Conservation (phyloP, 2,797 vertebrate genomes). For the Poecile montanus region DNA sequence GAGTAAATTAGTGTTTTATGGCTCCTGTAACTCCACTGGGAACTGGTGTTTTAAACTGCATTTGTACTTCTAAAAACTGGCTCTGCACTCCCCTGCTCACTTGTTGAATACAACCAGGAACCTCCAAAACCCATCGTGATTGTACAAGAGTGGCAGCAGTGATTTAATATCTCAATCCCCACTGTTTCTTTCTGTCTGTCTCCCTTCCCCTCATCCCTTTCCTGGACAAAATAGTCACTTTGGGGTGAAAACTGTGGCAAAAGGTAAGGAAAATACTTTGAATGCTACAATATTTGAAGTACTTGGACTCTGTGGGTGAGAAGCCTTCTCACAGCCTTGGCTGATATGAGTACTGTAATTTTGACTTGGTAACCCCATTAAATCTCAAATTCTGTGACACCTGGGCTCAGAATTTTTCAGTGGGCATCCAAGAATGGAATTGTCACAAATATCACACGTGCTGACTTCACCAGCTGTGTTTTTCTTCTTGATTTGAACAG, state of each 20-base stretch:
- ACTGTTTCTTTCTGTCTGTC: neutral
- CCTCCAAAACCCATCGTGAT: fast-evolving
- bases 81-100: neutral
- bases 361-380: neutral
- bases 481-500: slow-evolving; percentile 19
- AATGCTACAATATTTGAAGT: neutral
- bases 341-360: neutral
- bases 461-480: neutral
- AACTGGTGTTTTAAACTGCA: neutral
- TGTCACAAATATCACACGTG: fast-evolving
- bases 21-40: neutral
- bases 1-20: neutral
- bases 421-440: neutral
- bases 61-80: neutral
- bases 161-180: neutral
- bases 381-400: neutral
- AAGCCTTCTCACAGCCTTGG: neutral
- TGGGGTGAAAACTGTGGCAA: neutral
- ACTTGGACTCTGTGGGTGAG: neutral
- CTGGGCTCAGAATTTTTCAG: neutral
- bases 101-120: neutral
- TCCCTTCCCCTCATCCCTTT: neutral
- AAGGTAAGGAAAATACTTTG: neutral
- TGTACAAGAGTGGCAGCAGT: neutral
- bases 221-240: neutral